Evolutionary conservation across 37 sponge, comb jelly and placozoan species (phyloP).

Genomic region (Eunapius fragilis): DNA sequence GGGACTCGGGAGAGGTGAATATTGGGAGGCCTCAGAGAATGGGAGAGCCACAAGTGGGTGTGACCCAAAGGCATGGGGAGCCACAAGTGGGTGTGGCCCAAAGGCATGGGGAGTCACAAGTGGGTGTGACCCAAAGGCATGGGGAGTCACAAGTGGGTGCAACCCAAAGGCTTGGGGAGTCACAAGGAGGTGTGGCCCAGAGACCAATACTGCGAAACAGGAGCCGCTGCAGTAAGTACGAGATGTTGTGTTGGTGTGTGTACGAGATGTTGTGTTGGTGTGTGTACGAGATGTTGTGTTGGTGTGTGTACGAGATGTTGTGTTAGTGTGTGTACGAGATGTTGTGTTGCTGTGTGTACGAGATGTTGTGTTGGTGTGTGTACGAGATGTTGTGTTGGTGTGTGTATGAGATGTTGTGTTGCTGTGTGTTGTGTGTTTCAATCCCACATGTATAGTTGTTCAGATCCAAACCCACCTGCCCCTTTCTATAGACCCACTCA

Average conservation of each 20-base stretch:
- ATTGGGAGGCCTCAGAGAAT: not conserved
- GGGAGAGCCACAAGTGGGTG: not conserved
- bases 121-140: not conserved
- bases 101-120: not conserved
- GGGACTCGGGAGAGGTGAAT: not conserved
- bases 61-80: slow-evolving; percentile 8
- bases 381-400: too few species aligned
- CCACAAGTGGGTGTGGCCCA: not conserved
- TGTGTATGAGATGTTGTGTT: too few species aligned
- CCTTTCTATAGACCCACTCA: slow-evolving; percentile 14
- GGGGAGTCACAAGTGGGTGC: not conserved
- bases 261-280: too few species aligned
- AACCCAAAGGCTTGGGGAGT: not conserved
- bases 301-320: too few species aligned
- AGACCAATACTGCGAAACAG: not conserved
- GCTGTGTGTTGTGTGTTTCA: too few species aligned
- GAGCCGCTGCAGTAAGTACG: not conserved
- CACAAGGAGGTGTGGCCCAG: not conserved
- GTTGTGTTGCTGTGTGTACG: too few species aligned
- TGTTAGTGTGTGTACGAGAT: too few species aligned
- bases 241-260: too few species aligned
- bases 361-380: too few species aligned
- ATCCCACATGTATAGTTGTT: not conserved
- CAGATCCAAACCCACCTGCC: not conserved
- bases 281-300: too few species aligned